Percentiles rank a stretch among this genome's conserved stretches.
Evolutionary conservation across 2,113 vertebrate species (phyloP).

Genomic region (Glaucomys volans): DNA sequence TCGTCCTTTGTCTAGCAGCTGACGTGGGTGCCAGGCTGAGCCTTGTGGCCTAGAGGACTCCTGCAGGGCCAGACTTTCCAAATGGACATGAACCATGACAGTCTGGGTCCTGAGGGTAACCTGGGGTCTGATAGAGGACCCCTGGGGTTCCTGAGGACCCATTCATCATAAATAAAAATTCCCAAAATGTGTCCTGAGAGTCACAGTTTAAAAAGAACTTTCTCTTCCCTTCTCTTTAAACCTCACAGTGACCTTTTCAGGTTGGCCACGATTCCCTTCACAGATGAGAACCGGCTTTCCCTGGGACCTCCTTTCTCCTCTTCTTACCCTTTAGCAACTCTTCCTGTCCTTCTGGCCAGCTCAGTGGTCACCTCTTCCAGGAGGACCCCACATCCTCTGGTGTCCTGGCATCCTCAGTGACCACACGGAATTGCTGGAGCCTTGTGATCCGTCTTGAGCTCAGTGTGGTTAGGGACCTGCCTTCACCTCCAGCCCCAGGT

Average conservation of each 20-base stretch:
- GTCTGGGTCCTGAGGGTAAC: fast-evolving
- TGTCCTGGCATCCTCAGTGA: neutral
- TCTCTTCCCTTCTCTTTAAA: neutral
- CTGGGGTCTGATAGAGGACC: neutral
- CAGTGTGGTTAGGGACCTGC: neutral
- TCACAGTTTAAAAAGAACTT: neutral
- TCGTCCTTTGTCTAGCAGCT: neutral
- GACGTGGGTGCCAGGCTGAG: neutral
- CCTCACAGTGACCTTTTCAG: neutral
- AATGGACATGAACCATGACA: neutral
- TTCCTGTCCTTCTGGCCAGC: neutral
- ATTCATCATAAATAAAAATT: neutral
- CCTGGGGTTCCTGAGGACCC: neutral
- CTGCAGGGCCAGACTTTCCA: neutral
- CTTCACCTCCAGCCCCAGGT: neutral
- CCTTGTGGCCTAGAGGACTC: neutral
- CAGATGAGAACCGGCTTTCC: fast-evolving
- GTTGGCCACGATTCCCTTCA: neutral
- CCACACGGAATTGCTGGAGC: fast-evolving
- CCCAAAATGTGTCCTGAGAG: neutral
- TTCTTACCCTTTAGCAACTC: neutral
- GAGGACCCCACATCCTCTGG: neutral
- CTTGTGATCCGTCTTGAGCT: neutral
- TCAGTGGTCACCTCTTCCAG: neutral
- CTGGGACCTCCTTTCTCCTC: neutral